These are phyloP conservation scores for Harpalus rufipes DNA, from an alignment of 2,888 invertebrate species.

Conservation along the genomic window DNA sequence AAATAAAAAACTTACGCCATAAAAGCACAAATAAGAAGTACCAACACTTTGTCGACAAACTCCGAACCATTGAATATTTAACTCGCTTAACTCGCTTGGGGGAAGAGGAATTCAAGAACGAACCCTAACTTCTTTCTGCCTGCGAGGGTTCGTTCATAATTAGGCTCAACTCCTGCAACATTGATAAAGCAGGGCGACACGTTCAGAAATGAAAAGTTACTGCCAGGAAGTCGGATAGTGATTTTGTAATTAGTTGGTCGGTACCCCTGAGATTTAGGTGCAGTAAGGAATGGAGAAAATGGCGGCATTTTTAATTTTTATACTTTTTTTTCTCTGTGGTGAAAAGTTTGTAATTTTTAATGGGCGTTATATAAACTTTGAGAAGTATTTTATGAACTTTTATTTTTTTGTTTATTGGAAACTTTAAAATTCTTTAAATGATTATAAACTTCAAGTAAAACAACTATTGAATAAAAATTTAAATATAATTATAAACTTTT, in stretches of 20 bases:
- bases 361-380: conserved; percentile 1
- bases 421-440: background rate
- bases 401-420: background rate
- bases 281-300: conserved; percentile 41
- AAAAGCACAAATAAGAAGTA: conserved; percentile 56
- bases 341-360: conserved; percentile 21
- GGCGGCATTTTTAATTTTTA: conserved; percentile 48
- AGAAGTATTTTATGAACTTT: background rate
- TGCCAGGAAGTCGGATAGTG: conserved; percentile 31
- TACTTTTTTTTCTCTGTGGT: conserved; percentile 18
- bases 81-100: background rate
- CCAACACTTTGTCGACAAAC: conserved; percentile 57
- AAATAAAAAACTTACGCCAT: conserved; percentile 54
- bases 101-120: conserved; percentile 3
- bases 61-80: conserved; percentile 55
- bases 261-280: conserved; percentile 50
- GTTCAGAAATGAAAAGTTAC: conserved; percentile 56
- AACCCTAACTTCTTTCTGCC: background rate
- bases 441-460: background rate
- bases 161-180: conserved; percentile 31
- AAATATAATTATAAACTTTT: too few relatives aligned
- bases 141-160: conserved; percentile 50
- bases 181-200: conserved; percentile 53
- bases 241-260: conserved; percentile 54
- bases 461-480: background rate